These are phyloP conservation scores for Pomatostomus ruficeps DNA, from an alignment of 2,113 vertebrate species.

Conservation along the genomic window DNA sequence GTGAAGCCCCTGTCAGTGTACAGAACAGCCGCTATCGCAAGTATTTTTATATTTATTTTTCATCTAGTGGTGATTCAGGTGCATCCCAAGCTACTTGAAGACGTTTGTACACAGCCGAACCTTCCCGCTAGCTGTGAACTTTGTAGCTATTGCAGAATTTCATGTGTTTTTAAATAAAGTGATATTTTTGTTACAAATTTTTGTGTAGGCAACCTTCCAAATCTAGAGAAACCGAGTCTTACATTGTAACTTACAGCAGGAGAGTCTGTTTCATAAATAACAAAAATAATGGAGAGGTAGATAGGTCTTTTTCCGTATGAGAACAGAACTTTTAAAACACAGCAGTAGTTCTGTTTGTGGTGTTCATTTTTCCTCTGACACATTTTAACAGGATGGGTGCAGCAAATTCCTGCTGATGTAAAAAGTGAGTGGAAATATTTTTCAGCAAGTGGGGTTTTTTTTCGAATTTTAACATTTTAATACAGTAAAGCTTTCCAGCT, in stretches of 20 bases:
- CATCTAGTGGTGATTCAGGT: not conserved
- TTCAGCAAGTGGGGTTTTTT: fast-evolving
- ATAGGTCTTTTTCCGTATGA: not conserved
- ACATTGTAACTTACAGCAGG: not conserved
- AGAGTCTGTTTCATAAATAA: not conserved
- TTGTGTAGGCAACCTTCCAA: not conserved
- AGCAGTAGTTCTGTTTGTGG: not conserved
- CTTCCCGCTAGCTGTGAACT: not conserved
- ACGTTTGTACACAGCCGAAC: not conserved
- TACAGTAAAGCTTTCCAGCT: not conserved
- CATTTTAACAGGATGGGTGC: not conserved
- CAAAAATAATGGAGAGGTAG: not conserved
- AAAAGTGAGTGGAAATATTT: not conserved
- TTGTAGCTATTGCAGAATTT: not conserved
- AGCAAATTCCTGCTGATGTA: not conserved
- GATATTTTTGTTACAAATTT: not conserved
- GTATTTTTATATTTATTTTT: not conserved
- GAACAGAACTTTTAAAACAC: not conserved
- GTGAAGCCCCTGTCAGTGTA: not conserved
- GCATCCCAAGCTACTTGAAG: not conserved
- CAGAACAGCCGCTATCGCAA: fast-evolving
- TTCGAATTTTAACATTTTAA: not conserved
- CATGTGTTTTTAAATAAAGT: not conserved
- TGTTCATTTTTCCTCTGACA: not conserved
- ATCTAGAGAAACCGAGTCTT: not conserved